Base-by-base conservation (phyloP, 2,888 invertebrate species). In the Incurvaria masculella region DNA sequence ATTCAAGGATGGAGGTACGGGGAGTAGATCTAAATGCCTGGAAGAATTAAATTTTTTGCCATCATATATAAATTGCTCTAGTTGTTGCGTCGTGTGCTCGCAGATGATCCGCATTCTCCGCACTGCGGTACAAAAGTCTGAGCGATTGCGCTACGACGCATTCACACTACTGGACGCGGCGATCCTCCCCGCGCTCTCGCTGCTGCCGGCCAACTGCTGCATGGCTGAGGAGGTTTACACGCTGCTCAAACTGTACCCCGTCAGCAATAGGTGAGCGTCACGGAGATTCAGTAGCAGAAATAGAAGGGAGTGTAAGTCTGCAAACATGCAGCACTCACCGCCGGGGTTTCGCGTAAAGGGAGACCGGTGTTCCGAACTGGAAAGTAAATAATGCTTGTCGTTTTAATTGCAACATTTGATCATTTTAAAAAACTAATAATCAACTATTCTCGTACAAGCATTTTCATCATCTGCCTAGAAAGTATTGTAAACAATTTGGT, bases 151-250 rank as follows among this genome's bases (percentile, higher is more conserved):
- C 64, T 87, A 88, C 60, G 93, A 94, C 54, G 87, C 95, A 40
- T 71, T 96, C 48, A 91, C 90, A 4, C 81, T 96, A 43, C 72
- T 97, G 49, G 97, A 98, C 64, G 86, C 91, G 42, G 88, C 91
- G 1, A 82, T 99, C 52, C 71, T 99, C 52, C 98, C 99, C 0
- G 86, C 95, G 1, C 78, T 99, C 19, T 92, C 95, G 0, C 86
- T 95, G 57, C 84, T 97, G 80, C 94, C 95, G 55, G 91, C 91
- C 58, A 98, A 98, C 70, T 97, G 96, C 65, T 94, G 95, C 57
- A 87, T 98, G 68, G 91, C 97, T 3, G 97, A 99, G 68, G 97
- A 98, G 69, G 84, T 99, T 52, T 99, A 98, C 91, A 87, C 87
- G 43, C 83, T 98, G 44, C 71, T 96, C 17, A 91, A 91, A 64